These are phyloP conservation scores for Orthosia gothica DNA, from an alignment of 2,888 invertebrate species.

Conservation along the genomic window DNA sequence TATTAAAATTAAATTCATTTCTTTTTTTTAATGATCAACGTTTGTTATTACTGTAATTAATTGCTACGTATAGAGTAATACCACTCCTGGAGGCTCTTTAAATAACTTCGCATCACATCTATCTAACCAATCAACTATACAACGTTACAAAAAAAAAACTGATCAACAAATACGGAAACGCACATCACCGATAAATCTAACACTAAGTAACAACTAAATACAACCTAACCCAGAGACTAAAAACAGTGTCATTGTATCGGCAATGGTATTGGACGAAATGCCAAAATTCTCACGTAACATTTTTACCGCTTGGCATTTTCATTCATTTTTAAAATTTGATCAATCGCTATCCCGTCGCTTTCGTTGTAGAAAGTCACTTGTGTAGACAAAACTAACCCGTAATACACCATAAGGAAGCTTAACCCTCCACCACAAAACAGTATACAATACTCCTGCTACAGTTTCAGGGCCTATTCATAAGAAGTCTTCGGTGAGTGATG, in stretches of 20 bases:
- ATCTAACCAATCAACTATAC: not conserved
- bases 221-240: not conserved
- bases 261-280: no score
- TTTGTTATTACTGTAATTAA: no score
- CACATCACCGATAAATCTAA: not conserved
- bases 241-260: not conserved
- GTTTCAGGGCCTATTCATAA: slow-evolving; percentile 96
- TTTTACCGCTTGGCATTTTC: no score
- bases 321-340: no score
- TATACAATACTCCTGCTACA: slow-evolving; percentile 62
- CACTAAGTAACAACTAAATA: not conserved
- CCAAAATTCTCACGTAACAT: no score
- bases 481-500: slow-evolving; percentile 96
- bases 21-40: no score
- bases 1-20: no score
- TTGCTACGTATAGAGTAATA: not conserved
- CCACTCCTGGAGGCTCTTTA: not conserved
- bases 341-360: no score
- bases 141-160: not conserved
- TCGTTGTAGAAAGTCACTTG: no score
- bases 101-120: not conserved
- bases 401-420: not conserved
- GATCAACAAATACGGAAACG: not conserved
- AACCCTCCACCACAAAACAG: not conserved
- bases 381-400: no score